Conservation (phyloP, 2,888 invertebrate genomes). For the Erebia ligea region DNA sequence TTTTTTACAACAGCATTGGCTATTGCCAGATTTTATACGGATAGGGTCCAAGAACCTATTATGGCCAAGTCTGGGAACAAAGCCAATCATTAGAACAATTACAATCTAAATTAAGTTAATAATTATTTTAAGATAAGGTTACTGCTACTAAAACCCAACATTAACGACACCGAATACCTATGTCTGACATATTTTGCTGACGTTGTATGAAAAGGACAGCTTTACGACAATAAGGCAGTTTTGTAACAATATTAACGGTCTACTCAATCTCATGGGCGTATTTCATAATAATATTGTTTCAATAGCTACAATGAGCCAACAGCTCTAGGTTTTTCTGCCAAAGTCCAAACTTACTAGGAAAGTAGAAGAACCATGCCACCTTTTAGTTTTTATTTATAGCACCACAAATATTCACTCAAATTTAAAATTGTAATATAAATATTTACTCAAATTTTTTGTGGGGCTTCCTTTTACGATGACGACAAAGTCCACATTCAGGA, state of each 20-base stretch:
- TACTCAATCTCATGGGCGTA: background rate
- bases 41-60: slow-evolving; percentile 4
- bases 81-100: background rate
- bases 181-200: background rate
- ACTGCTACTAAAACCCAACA: background rate
- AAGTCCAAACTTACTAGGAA: background rate
- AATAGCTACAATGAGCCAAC: background rate
- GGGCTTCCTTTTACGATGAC: background rate
- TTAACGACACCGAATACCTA: background rate
- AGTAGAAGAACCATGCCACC: background rate
- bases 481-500: background rate
- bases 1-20: background rate
- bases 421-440: no score
- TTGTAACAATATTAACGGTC: background rate
- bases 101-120: background rate
- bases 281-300: background rate
- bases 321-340: background rate
- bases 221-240: background rate
- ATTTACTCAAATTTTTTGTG: no score
- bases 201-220: no score
- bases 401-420: no score
- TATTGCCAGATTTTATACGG: background rate
- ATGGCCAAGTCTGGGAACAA: background rate
- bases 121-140: background rate
- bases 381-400: background rate